A percentile compares a stretch with the other conserved stretches of the same genome.
Evolutionary conservation across 37 sponge, comb jelly and placozoan genomes (phyloP).

Genomic region (Hormiphora californensis): DNA sequence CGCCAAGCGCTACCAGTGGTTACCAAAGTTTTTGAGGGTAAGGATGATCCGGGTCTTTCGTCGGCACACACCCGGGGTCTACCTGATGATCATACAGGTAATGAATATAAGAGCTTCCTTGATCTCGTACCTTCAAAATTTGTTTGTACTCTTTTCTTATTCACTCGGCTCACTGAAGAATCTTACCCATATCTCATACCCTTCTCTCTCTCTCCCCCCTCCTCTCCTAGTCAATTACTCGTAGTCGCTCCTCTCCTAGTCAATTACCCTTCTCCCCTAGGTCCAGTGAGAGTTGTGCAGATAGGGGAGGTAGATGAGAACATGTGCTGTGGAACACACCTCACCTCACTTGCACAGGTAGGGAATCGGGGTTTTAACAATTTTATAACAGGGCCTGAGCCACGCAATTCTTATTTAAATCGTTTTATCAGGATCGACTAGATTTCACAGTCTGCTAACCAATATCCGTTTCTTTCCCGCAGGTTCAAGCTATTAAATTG

Average conservation of each 20-base stretch:
- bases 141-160: too few relatives aligned
- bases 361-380: too few relatives aligned
- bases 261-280: too few relatives aligned
- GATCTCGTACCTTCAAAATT: background rate
- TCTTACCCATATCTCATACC: too few relatives aligned
- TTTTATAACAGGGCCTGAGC: too few relatives aligned
- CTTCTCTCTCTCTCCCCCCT: too few relatives aligned
- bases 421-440: too few relatives aligned
- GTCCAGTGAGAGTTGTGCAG: constrained; percentile 81
- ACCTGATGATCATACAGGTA: constrained; percentile 85
- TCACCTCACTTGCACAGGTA: constrained; percentile 53
- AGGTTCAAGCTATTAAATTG: constrained; percentile 75
- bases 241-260: too few relatives aligned
- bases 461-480: background rate
- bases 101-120: background rate
- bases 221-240: too few relatives aligned
- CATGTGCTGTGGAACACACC: constrained; percentile 99
- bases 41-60: constrained; percentile 7
- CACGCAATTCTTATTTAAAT: too few relatives aligned
- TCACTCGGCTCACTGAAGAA: too few relatives aligned
- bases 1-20: background rate
- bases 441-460: too few relatives aligned
- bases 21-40: constrained; percentile 15
- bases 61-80: constrained; percentile 68
- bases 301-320: constrained; percentile 82